Evolutionary conservation across 2,888 invertebrate genomes (phyloP), one percentile per base, ranked within the genome.

Genomic region (Resseliella maxima): DNA sequence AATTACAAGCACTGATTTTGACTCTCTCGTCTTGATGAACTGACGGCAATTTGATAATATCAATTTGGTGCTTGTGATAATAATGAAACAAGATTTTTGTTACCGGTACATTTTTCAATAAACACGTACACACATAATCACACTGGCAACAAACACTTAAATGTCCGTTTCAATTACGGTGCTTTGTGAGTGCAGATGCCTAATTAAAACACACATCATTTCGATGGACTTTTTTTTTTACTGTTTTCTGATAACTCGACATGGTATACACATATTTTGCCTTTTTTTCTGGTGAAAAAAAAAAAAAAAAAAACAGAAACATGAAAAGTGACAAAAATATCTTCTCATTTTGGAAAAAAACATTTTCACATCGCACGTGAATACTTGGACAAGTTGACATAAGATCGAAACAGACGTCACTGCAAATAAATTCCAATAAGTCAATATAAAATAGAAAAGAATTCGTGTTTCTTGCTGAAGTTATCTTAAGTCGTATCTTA

Each of bases 341-440:
- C 24, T 59, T 3, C n/a, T 50, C 18, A 15, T 18, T 41, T 41
- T 41, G 12, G 12, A 41, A 8, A 18, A 6, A 50, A 50, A 50
- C 46, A 50, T 72, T 35, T 18, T 27, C 27, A 31, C 27, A 59
- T n/a, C 59, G 15, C 31, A 31, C 31, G 27, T 72, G 31, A 72
- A 72, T 18, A 15, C 31, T 15, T 31, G 31, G 72, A 72, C 72
- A 72, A 31, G 15, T 72, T 72, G 72, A 72, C 35, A 72, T 2
- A 72, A 72, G 72, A 72, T 72, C 72, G 72, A 72, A 12, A 15
- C 72, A 72, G 72, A 31, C 72, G 72, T 72, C 72, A 72, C 21
- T 72, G 72, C n/a, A 72, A 72, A 72, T 72, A 15, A 72, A 72
- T 72, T 72, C 31, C 72, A 72, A 72, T 72, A 72, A 72, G 72